These are phyloP conservation scores for Heliothis virescens DNA, from an alignment of 1,140 invertebrate genomes.

Conservation along the genomic window DNA sequence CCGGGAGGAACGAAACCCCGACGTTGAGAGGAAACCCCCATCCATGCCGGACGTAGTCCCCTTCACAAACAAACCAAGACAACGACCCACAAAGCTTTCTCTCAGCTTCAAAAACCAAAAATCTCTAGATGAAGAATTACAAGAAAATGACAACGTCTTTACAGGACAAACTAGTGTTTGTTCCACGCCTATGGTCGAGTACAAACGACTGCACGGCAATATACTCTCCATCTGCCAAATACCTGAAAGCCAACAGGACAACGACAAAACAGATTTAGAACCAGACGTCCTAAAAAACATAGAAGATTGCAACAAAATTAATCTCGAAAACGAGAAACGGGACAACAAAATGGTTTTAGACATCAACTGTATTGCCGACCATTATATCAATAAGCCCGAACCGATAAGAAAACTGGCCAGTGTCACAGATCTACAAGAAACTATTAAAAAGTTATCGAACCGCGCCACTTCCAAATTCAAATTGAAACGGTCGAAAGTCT, in stretches of 20 bases:
- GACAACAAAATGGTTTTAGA: constrained; percentile 76
- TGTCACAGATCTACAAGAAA: constrained; percentile 87
- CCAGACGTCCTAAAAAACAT: constrained; percentile 80
- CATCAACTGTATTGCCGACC: constrained; percentile 79
- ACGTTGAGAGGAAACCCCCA: constrained; percentile 65
- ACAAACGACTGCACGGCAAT: constrained; percentile 90
- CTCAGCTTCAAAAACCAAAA: constrained; percentile 87
- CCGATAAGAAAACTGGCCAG: constrained; percentile 80
- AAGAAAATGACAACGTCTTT: constrained; percentile 84
- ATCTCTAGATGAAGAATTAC: constrained; percentile 85
- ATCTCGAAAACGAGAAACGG: constrained; percentile 73
- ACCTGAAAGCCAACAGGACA: constrained; percentile 76
- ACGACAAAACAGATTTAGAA: constrained; percentile 65
- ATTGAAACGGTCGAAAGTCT: constrained; percentile 79
- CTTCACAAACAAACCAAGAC: constrained; percentile 82
- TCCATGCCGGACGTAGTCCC: constrained; percentile 84
- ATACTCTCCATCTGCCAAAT: constrained; percentile 90
- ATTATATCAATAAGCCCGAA: constrained; percentile 82
- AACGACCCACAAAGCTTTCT: constrained; percentile 86
- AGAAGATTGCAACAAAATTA: constrained; percentile 69
- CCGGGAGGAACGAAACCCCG: constrained; percentile 63
- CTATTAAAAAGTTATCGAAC: constrained; percentile 85
- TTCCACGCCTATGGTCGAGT: constrained; percentile 91
- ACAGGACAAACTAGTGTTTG: constrained; percentile 90
- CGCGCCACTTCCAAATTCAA: constrained; percentile 82